These are phyloP conservation scores for Onychorhynchus coronatus DNA, from an alignment of 2,113 vertebrate genomes.

Conservation along the genomic window DNA sequence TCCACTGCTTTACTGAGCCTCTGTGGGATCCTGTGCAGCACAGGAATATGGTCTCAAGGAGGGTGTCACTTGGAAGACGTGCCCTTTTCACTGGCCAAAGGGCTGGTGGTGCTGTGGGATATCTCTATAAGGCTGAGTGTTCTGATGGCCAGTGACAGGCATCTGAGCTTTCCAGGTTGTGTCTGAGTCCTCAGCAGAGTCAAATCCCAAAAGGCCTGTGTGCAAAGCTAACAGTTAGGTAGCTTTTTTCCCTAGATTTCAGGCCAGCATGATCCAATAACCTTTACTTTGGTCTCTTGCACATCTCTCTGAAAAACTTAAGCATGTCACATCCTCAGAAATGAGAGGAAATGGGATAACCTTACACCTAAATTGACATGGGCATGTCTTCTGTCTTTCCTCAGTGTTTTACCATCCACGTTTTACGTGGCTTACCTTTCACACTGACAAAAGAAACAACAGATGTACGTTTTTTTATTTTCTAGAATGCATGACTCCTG, in stretches of 20 bases:
- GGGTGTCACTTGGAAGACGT: rapidly evolving
- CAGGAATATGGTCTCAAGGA: not conserved
- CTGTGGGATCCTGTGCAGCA: not conserved
- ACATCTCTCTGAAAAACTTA: not conserved
- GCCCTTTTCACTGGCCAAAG: not conserved
- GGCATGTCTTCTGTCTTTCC: not conserved
- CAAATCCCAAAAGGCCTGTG: not conserved
- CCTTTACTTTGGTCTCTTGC: not conserved
- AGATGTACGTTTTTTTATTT: not conserved
- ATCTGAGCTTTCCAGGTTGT: not conserved
- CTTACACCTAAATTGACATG: not conserved
- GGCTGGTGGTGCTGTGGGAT: not conserved
- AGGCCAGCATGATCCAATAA: not conserved
- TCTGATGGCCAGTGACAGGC: not conserved
- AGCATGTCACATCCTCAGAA: not conserved
- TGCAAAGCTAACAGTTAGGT: not conserved
- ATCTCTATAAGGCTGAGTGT: not conserved
- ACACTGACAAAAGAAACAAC: not conserved
- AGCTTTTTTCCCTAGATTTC: not conserved
- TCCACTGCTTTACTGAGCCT: not conserved
- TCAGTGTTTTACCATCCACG: not conserved
- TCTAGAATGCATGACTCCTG: not conserved
- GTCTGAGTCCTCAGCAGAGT: not conserved
- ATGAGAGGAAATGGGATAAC: not conserved
- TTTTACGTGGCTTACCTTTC: not conserved